These are phyloP conservation scores for Sinella curviseta DNA, from an alignment of 1,140 invertebrate genomes.

Conservation along the genomic window DNA sequence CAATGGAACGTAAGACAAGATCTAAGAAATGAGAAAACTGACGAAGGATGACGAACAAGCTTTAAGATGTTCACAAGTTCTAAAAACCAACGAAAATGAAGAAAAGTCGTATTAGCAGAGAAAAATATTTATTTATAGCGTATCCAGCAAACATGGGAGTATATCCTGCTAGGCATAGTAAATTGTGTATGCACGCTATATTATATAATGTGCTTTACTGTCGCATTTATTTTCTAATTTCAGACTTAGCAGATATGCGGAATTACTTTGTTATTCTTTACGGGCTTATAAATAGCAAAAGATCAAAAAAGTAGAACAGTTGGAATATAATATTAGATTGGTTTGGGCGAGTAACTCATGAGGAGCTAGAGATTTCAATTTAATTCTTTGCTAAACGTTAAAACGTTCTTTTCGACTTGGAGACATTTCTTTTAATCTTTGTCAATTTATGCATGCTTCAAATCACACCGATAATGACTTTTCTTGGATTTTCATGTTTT, in stretches of 20 bases:
- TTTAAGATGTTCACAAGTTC: slow-evolving; percentile 23
- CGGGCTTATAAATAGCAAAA: no score
- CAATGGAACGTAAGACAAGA: neutral
- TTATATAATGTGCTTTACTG: neutral
- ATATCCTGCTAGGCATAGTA: neutral
- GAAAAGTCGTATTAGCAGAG: slow-evolving; percentile 8
- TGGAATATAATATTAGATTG: no score
- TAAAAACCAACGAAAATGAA: slow-evolving; percentile 20
- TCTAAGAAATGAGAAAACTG: slow-evolving; percentile 8
- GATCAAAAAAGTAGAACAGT: neutral
- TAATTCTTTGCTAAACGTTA: no score
- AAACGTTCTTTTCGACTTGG: neutral
- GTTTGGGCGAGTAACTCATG: no score
- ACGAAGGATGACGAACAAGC: slow-evolving; percentile 18
- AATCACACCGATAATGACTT: slow-evolving; percentile 13
- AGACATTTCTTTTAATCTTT: slow-evolving; percentile 16
- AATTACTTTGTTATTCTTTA: no score
- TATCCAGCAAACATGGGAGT: neutral
- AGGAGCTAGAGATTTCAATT: no score
- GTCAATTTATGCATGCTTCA: neutral
- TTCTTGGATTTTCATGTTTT: neutral
- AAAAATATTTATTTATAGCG: slow-evolving; percentile 2
- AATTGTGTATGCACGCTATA: neutral
- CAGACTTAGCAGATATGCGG: no score
- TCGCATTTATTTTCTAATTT: no score